These are phyloP conservation scores for Neodiprion pinetum DNA, from an alignment of 1,140 invertebrate species.

Conservation along the genomic window DNA sequence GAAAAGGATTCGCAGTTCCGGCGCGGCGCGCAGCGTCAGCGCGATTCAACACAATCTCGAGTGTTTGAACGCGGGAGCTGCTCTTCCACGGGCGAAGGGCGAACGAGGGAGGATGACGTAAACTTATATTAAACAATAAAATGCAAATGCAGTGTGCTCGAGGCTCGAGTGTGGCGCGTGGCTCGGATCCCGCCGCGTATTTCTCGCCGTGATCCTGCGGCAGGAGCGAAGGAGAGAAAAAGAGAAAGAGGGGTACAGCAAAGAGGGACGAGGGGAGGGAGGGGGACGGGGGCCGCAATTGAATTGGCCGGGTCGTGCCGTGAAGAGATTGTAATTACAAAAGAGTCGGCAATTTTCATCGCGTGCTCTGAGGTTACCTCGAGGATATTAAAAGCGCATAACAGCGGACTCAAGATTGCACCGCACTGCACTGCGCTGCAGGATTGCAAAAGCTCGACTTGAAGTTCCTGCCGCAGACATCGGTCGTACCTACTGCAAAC, in stretches of 20 bases:
- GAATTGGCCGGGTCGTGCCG: constrained; percentile 10
- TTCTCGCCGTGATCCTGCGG: no score
- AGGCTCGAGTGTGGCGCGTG: constrained; percentile 9
- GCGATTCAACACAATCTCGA: constrained; percentile 22
- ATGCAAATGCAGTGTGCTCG: constrained; percentile 49
- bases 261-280: constrained; percentile 7
- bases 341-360: background rate
- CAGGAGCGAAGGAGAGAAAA: constrained; percentile 21
- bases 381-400: no score
- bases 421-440: no score
- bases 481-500: no score
- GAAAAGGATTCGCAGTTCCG: constrained; percentile 17
- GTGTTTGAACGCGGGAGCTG: constrained; percentile 19
- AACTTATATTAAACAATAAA: constrained; percentile 58
- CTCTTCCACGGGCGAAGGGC: constrained; percentile 6
- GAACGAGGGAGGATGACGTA: constrained; percentile 35
- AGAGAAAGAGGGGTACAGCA: constrained; percentile 24
- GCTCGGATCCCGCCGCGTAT: constrained; percentile 20
- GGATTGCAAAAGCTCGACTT: no score
- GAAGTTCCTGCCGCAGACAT: no score
- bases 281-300: constrained; percentile 20
- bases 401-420: no score
- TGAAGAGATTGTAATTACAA: background rate
- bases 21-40: constrained; percentile 12
- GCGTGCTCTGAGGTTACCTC: no score